Percentiles rank a stretch among this genome's conserved stretches.
phyloP scores from a whole-genome alignment of 2,113 vertebrate species.

The Myrmecobius fasciatus region DNA sequence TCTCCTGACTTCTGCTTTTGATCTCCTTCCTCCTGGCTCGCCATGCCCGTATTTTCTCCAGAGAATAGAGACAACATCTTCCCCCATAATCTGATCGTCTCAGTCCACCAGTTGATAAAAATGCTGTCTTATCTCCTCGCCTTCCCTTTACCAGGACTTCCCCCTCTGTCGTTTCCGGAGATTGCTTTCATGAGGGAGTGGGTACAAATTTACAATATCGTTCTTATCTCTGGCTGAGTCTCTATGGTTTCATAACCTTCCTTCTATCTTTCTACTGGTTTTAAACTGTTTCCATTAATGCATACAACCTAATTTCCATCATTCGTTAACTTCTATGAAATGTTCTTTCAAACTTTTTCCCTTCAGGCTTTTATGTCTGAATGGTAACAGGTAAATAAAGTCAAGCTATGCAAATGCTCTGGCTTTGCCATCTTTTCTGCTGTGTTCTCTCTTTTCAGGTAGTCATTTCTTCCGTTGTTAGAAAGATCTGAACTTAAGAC shows the following conservation, averaged over 20 bases:
- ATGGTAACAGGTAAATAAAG: constrained; percentile 14
- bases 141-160: background rate
- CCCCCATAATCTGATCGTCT: background rate
- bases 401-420: background rate
- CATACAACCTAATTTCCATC: background rate
- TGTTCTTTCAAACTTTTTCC: constrained; percentile 10
- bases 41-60: background rate
- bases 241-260: background rate
- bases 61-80: background rate
- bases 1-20: background rate
- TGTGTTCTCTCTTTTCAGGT: background rate
- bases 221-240: background rate
- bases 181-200: background rate
- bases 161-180: background rate
- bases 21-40: background rate
- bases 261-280: background rate
- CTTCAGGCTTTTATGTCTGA: constrained; percentile 11
- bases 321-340: background rate
- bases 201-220: background rate
- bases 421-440: constrained; percentile 23
- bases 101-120: background rate
- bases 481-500: constrained; percentile 20
- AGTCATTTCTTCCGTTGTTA: constrained; percentile 20
- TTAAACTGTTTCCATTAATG: background rate
- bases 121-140: background rate